Base-by-base conservation (phyloP, 64 coral and sea anemone genomes). In the Stichodactyla helianthus region DNA sequence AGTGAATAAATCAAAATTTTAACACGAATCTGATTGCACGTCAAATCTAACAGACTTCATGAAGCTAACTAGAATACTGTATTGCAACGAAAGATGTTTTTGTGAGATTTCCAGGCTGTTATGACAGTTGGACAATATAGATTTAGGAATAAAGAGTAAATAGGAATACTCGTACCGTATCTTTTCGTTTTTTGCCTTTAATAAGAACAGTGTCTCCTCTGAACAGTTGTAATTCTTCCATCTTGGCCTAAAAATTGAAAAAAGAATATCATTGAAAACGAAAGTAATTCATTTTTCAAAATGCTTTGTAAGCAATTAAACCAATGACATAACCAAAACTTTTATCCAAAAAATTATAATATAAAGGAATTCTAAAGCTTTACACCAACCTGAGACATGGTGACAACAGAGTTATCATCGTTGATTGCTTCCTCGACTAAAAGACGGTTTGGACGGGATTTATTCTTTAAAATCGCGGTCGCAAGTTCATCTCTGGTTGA, bases 321-420 rank as follows among this genome's bases (percentile, higher is more conserved):
- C 31, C 53, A 18, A 62, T 62, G 5, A 64, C 77, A 65, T n/a
- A 81, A 51, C 3, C 27, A 17, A 17, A 51, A 61, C 10, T 56
- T 20, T 80, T 65, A n/a, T 65, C 62, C n/a, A 44, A 14, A 64
- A 52, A 84, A 56, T 28, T 6, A 61, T 52, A 64, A 19, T 13
- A 10, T 54, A 6, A 4, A 50, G 67, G 20, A 82, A 79, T 55
- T 50, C 10, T 5, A 14, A 31, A 53, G 19, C 1, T 81, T 81
- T n/a, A 17, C 35, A 93, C 94, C 59, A 83, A 97, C 97, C 93
- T 99, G 97, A 54, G 97, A 99, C 88, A 99, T 89, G 14, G 97
- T 85, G 52, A 99, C 97, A 52, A 99, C 97, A 12, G 97, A 99
- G 79, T 99, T 99, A 62, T 99, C 97, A 93, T 99, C 97, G 63